phyloP scores from a whole-genome alignment of 2,888 invertebrate species.

The Opisthograptis luteolata region DNA sequence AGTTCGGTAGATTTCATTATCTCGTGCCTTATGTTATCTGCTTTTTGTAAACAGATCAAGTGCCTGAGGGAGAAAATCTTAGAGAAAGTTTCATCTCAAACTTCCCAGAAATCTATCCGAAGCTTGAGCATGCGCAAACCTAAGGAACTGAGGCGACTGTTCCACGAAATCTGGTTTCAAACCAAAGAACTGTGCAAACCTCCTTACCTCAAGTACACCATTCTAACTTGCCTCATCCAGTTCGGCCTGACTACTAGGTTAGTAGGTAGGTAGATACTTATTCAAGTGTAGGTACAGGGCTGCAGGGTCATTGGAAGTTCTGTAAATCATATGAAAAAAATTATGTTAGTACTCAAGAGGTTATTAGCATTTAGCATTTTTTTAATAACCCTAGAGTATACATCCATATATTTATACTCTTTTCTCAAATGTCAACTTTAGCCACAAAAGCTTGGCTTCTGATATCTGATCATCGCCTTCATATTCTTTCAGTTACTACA shows the following conservation, averaged over 20 bases:
- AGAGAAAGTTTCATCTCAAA: conserved; percentile 85
- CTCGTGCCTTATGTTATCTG: too few relatives aligned
- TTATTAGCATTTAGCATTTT: too few relatives aligned
- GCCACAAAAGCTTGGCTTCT: too few relatives aligned
- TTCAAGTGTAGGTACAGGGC: too few relatives aligned
- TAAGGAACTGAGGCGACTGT: conserved; percentile 88
- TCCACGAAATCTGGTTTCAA: conserved; percentile 89
- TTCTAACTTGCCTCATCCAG: conserved; percentile 91
- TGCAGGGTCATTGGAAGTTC: too few relatives aligned
- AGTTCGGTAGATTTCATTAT: too few relatives aligned
- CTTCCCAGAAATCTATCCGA: conserved; percentile 87
- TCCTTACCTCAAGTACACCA: conserved; percentile 89
- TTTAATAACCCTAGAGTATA: too few relatives aligned
- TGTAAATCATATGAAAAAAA: too few relatives aligned
- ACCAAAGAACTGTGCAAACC: conserved; percentile 89
- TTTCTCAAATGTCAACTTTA: too few relatives aligned
- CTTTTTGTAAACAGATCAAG: conserved; percentile 80
- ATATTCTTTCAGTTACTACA: conserved; percentile 89
- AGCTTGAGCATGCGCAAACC: conserved; percentile 88
- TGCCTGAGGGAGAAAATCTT: conserved; percentile 88
- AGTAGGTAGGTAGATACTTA: too few relatives aligned
- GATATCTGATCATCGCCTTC: background rate
- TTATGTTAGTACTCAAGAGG: too few relatives aligned
- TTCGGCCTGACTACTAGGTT: conserved; percentile 93
- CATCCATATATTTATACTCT: too few relatives aligned